These are phyloP conservation scores for Rhingia campestris DNA, from an alignment of 2,888 invertebrate genomes.

Conservation along the genomic window DNA sequence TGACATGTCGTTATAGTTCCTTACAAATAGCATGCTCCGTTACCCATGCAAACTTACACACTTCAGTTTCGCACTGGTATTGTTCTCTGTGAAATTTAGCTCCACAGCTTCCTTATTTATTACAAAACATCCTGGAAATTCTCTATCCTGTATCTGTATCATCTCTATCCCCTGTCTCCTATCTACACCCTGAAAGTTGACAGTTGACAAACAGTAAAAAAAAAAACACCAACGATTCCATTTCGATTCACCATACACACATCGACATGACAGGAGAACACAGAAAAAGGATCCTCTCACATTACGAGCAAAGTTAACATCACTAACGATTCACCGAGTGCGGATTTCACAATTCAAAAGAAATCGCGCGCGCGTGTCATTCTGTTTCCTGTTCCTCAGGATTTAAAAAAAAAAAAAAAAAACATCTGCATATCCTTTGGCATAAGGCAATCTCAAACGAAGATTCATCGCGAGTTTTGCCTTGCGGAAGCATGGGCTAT, in stretches of 20 bases:
- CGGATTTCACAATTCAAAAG: conserved; percentile 66
- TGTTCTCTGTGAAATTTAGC: conserved; percentile 8
- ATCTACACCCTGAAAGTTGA: conserved; percentile 18
- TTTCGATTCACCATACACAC: conserved; percentile 26
- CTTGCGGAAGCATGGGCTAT: neutral
- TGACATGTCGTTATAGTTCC: neutral
- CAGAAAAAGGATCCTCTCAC: conserved; percentile 49
- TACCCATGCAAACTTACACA: neutral
- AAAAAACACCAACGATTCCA: conserved; percentile 35
- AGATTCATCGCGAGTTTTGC: conserved; percentile 37
- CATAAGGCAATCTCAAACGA: conserved; percentile 44
- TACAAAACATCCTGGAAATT: conserved; percentile 24
- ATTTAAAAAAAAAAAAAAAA: conserved; percentile 17
- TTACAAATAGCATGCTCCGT: neutral
- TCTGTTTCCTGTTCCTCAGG: conserved; percentile 63
- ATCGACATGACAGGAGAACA: neutral
- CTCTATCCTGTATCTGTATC: neutral
- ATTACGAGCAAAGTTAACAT: conserved; percentile 69
- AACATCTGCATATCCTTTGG: conserved; percentile 67
- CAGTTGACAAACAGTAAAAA: conserved; percentile 60
- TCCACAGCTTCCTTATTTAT: conserved; percentile 14
- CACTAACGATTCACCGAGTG: conserved; percentile 64
- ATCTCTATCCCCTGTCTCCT: neutral
- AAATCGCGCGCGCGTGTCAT: conserved; percentile 72
- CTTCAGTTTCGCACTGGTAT: neutral